These are phyloP conservation scores for Semibalanus balanoides DNA, from an alignment of 1,140 invertebrate genomes.

Conservation along the genomic window DNA sequence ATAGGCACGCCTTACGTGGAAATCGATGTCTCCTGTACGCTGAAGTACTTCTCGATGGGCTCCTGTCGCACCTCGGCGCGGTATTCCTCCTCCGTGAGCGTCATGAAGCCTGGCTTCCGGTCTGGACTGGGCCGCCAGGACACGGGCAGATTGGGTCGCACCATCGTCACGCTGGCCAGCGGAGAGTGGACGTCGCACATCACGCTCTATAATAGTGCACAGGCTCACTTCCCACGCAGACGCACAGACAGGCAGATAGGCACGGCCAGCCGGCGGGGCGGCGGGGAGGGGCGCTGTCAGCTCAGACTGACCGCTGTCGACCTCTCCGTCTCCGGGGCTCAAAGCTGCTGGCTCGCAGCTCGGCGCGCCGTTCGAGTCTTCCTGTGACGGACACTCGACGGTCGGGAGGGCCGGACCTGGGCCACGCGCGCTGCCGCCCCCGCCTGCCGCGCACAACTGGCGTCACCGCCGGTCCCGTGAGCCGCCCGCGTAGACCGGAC, in stretches of 20 bases:
- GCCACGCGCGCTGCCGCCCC: too few species aligned
- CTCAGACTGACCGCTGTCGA: too few species aligned
- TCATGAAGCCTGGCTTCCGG: too few species aligned
- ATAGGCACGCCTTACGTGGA: constrained; percentile 7
- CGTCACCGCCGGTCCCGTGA: too few species aligned
- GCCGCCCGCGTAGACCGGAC: too few species aligned
- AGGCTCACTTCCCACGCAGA: neutral
- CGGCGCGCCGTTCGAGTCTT: neutral
- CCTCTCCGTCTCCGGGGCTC: neutral
- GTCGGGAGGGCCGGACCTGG: neutral
- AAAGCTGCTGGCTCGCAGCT: neutral
- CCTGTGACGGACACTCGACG: neutral
- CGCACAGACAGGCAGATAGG: neutral
- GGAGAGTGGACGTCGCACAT: neutral
- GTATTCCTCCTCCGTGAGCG: neutral
- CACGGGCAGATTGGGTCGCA: neutral
- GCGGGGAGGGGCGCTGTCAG: too few species aligned
- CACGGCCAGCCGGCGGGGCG: too few species aligned
- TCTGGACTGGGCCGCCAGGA: too few species aligned
- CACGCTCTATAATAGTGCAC: too few species aligned
- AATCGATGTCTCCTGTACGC: neutral
- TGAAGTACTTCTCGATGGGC: neutral
- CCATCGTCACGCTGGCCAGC: neutral
- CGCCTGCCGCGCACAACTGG: too few species aligned
- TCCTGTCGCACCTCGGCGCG: neutral